A percentile compares a stretch with the other conserved stretches of the same genome.
These are phyloP conservation scores for Autographa gamma DNA, from an alignment of 2,888 invertebrate species.

Conservation along the genomic window DNA sequence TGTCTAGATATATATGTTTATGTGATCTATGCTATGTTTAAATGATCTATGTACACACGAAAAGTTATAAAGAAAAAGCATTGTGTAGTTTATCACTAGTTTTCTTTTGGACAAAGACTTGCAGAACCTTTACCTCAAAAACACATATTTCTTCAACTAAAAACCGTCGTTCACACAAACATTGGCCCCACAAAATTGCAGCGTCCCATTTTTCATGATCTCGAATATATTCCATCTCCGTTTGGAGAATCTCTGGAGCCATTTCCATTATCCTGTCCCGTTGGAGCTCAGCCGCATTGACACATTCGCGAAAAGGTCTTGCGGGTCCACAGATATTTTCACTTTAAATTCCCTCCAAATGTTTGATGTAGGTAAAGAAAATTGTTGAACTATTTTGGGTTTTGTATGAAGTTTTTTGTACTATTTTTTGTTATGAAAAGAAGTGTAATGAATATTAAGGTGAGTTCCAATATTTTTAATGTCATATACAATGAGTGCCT, in stretches of 20 bases:
- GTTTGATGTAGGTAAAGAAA: not conserved
- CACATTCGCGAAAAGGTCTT: slow-evolving; percentile 34
- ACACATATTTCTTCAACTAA: not conserved
- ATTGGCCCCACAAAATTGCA: slow-evolving; percentile 9
- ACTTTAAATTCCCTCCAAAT: not conserved
- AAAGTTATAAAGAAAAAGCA: no score
- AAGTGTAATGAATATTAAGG: no score
- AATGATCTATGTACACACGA: no score
- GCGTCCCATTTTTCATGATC: not conserved
- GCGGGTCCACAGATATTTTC: slow-evolving; percentile 5
- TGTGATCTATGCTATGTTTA: no score
- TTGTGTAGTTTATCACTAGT: no score
- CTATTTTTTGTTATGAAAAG: no score
- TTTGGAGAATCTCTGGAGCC: slow-evolving; percentile 34
- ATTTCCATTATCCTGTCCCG: slow-evolving; percentile 41
- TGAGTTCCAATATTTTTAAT: no score
- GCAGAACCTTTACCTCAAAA: not conserved
- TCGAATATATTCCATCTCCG: slow-evolving; percentile 16
- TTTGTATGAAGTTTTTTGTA: not conserved
- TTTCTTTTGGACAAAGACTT: no score
- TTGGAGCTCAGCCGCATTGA: slow-evolving; percentile 28
- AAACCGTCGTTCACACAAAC: not conserved
- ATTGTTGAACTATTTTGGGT: not conserved
- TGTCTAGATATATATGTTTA: no score
- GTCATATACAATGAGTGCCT: no score